Conservation (phyloP, 92 coral and sea anemone genomes). For the Siderastrea siderea region DNA sequence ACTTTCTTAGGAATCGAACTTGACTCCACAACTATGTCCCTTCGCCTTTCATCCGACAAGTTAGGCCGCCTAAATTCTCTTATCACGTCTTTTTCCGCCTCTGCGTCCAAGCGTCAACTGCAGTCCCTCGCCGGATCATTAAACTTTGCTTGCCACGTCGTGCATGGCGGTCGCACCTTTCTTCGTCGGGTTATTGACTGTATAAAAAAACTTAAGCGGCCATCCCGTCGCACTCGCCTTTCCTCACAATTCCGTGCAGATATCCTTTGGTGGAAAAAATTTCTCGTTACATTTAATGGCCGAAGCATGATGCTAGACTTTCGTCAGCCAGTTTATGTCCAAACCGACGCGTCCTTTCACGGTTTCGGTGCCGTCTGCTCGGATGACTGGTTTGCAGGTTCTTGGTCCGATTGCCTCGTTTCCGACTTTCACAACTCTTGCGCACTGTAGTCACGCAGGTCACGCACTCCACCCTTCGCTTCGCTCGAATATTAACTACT, state of each 20-base stretch:
- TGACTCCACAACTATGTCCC: conserved; percentile 7
- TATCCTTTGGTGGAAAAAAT: conserved; percentile 33
- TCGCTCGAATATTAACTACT: conserved; percentile 36
- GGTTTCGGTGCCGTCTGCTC: conserved; percentile 15
- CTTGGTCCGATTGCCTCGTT: conserved; percentile 14
- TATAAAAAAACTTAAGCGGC: conserved; percentile 12
- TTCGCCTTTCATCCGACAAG: conserved; percentile 15
- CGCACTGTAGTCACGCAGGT: conserved; percentile 28
- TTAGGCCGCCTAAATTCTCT: conserved; percentile 7
- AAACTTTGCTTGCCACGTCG: conserved; percentile 17
- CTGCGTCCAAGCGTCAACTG: conserved; percentile 19
- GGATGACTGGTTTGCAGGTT: conserved; percentile 27
- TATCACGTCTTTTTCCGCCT: not conserved
- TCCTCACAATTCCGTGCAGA: conserved; percentile 14
- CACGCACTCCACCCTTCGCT: conserved; percentile 27
- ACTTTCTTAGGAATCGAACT: conserved; percentile 19
- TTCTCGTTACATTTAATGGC: conserved; percentile 32
- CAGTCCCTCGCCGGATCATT: conserved; percentile 20
- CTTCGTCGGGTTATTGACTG: conserved; percentile 29
- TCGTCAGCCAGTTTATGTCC: conserved; percentile 3
- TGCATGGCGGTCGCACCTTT: conserved; percentile 14
- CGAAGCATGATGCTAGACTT: conserved; percentile 44
- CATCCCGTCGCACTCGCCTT: conserved; percentile 25
- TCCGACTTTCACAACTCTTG: not conserved
- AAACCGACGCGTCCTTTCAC: not conserved